phyloP scores from a whole-genome alignment of 2,797 vertebrate genomes.

The Hapalemur alaotrensis region DNA sequence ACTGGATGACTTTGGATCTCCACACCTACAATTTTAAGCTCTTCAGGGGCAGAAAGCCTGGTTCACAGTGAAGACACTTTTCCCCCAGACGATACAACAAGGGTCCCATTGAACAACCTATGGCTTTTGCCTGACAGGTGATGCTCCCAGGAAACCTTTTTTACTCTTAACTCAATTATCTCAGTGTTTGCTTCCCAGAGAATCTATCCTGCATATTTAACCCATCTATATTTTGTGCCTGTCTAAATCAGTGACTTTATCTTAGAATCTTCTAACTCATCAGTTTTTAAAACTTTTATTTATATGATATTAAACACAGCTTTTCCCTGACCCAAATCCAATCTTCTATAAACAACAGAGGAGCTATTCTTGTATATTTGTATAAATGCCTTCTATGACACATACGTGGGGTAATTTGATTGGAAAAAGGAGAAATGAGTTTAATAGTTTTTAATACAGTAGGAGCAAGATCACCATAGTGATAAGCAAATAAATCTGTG shows the following conservation, averaged over 20 bases:
- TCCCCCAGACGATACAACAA: rapidly evolving
- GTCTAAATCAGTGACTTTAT: background rate
- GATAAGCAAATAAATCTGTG: background rate
- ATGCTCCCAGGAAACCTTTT: background rate
- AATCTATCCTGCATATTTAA: background rate
- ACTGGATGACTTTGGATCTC: background rate
- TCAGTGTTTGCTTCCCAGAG: background rate
- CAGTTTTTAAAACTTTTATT: background rate
- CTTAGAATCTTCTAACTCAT: background rate
- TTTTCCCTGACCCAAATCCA: background rate
- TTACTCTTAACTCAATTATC: background rate
- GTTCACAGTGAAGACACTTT: background rate
- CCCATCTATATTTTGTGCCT: background rate
- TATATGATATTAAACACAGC: background rate
- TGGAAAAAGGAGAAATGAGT: background rate
- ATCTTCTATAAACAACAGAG: background rate
- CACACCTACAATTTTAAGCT: background rate
- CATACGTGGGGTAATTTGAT: background rate
- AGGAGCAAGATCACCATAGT: background rate
- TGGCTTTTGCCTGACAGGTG: rapidly evolving
- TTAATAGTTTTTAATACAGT: background rate
- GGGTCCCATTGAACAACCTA: background rate
- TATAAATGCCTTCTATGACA: background rate
- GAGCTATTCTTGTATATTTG: background rate
- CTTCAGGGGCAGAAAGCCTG: background rate